phyloP scores from a whole-genome alignment of 2,888 invertebrate species.

The Ceriagrion tenellum region DNA sequence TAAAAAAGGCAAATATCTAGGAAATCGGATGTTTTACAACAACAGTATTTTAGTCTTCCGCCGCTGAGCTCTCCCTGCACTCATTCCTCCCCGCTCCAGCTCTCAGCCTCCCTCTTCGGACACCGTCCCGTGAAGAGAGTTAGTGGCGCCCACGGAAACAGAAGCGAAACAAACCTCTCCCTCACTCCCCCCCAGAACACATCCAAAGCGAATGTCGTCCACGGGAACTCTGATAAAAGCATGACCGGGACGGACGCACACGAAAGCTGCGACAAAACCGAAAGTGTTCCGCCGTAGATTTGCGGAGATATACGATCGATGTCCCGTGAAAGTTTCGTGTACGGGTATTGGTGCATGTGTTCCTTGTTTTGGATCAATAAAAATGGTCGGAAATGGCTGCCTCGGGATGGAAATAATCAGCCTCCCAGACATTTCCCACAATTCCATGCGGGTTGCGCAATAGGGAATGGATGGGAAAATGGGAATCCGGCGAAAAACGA shows the following conservation, averaged over 20 bases:
- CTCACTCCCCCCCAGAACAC: not conserved
- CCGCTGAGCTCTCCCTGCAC: not conserved
- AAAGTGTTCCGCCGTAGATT: conserved; percentile 52
- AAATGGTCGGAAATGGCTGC: not conserved
- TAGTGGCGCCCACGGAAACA: conserved; percentile 32
- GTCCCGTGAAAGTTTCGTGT: not conserved
- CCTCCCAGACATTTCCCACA: not conserved
- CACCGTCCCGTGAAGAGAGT: not conserved
- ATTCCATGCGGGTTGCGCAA: not conserved
- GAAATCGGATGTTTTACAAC: conserved; percentile 65
- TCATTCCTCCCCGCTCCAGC: not conserved
- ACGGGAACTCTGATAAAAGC: conserved; percentile 40
- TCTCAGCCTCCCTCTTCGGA: not conserved
- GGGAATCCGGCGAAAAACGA: no score
- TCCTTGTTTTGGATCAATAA: conserved; percentile 32
- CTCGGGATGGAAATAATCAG: not conserved
- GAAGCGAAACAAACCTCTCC: not conserved
- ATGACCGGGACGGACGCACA: not conserved
- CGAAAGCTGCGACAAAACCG: conserved; percentile 8
- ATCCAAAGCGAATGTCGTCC: not conserved
- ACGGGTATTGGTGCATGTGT: not conserved
- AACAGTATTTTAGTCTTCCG: conserved; percentile 55
- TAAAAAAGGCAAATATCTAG: conserved; percentile 58
- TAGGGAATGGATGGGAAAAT: not conserved
- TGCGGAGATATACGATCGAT: conserved; percentile 50